Evolutionary conservation across 2,797 vertebrate species (phyloP), one percentile per base, ranked within the genome.

Genomic region (Gymnodraco acuticeps): DNA sequence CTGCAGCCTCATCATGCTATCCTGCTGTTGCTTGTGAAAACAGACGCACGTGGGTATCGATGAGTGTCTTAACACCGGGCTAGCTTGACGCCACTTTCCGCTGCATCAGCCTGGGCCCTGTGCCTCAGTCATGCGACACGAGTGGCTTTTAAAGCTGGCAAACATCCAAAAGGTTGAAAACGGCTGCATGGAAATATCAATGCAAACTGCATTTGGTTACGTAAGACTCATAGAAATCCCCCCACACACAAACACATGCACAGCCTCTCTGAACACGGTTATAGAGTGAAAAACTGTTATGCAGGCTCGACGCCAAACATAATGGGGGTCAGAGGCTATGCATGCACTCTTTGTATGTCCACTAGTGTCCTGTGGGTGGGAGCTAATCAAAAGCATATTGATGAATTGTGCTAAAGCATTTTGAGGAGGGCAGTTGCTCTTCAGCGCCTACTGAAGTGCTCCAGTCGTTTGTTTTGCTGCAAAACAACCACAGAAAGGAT

Each of bases 331-430:
- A 86, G 60, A 84, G 87, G 87, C 63, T 59, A 68, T 56, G 46
- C 72, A 77, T 87, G 76, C 72, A 43, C 79, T 73, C 71, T 12
- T 54, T 85, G 72, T 75, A 72, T 38, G 79, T 89, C 81, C 79
- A 59, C 38, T 19, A 10, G 8, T 68, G 63, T 72, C 19, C 81
- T 74, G 85, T 84, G 73, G 78, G 87, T 42, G 78, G 81, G 53
- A 75, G 81, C 81, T 82, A 82, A 90, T 88, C 78, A 82, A 85
- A 88, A 83, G 70, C 62, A 45, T 82, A 89, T 86, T 89, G 90
- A 92, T 87, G 76, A 86, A 91, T 82, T 79, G 69, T 43, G 80
- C 82, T 84, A 87, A 87, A 82, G 86, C 84, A 68, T 83, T 89
- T 86, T 88, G 85, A 86, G 72, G 74, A 77, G 76, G 68, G 78